These are phyloP conservation scores for Sebastes aleutianus DNA, from an alignment of 2,797 vertebrate species.

Conservation along the genomic window DNA sequence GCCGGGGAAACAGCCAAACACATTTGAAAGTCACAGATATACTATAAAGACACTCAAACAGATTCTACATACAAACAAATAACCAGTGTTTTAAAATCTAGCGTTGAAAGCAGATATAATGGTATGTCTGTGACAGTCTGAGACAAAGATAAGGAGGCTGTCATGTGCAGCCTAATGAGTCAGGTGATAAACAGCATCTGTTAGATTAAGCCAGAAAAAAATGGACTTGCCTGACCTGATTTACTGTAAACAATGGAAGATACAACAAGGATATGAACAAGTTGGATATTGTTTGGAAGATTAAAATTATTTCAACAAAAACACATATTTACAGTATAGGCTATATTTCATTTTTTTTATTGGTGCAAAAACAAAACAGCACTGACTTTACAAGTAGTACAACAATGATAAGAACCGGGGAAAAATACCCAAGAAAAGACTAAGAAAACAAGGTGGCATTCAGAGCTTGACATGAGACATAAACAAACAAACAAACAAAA, in stretches of 20 bases:
- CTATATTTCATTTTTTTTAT: too few species aligned
- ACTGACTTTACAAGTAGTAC: too few species aligned
- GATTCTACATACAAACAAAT: neutral
- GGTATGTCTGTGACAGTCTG: neutral
- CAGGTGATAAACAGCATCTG: conserved; percentile 49
- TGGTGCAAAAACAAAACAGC: too few species aligned
- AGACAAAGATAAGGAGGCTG: neutral
- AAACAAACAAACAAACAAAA: too few species aligned
- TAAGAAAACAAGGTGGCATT: too few species aligned
- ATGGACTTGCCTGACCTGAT: neutral
- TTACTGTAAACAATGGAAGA: neutral
- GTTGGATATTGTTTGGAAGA: neutral
- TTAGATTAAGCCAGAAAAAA: conserved; percentile 27
- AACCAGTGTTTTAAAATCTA: neutral
- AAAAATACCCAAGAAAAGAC: too few species aligned
- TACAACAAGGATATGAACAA: neutral
- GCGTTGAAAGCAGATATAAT: neutral
- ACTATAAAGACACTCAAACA: neutral
- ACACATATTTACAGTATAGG: too few species aligned
- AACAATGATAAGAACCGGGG: too few species aligned
- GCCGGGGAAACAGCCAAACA: neutral
- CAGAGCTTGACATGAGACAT: too few species aligned
- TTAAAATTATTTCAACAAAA: too few species aligned
- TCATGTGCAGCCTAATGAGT: conserved; percentile 60
- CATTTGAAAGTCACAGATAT: neutral